phyloP scores from a whole-genome alignment of 2,888 invertebrate species.

The Beris chalybata region DNA sequence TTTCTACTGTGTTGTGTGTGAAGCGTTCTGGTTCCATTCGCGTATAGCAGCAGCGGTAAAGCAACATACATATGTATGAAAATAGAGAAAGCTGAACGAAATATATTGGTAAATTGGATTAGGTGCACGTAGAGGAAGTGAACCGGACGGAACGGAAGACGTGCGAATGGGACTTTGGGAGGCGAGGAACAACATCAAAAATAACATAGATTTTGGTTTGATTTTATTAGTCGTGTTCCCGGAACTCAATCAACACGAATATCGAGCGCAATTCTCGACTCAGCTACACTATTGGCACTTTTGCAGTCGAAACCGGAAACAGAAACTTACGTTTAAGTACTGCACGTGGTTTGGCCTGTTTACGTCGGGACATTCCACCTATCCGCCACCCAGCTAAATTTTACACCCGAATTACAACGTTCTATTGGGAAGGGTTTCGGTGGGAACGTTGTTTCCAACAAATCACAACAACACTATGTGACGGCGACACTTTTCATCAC shows the following conservation, averaged over 20 bases:
- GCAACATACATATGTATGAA: neutral
- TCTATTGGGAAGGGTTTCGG: neutral
- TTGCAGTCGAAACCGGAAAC: too few species aligned
- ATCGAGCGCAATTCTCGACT: neutral
- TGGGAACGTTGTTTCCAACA: slow-evolving; percentile 2
- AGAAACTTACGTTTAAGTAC: slow-evolving; percentile 65
- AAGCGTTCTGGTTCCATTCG: neutral
- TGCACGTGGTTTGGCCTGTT: slow-evolving; percentile 72
- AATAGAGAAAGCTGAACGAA: slow-evolving; percentile 23
- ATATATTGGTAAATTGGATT: slow-evolving; percentile 38
- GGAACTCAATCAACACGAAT: too few species aligned
- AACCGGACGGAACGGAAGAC: slow-evolving; percentile 1
- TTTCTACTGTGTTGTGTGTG: neutral
- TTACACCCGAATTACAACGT: neutral
- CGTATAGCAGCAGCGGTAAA: neutral
- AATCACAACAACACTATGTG: slow-evolving; percentile 6
- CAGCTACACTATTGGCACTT: too few species aligned
- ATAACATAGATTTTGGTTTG: too few species aligned
- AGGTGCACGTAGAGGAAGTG: slow-evolving; percentile 18
- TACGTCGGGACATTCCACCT: slow-evolving; percentile 65
- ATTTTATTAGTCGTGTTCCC: too few species aligned
- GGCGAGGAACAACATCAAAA: neutral
- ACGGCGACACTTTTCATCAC: slow-evolving; percentile 6
- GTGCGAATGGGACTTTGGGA: neutral
- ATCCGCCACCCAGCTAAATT: neutral